Percentiles rank a stretch among this genome's conserved stretches.
Conservation (phyloP, 2,113 vertebrate species). For the Anhinga anhinga region DNA sequence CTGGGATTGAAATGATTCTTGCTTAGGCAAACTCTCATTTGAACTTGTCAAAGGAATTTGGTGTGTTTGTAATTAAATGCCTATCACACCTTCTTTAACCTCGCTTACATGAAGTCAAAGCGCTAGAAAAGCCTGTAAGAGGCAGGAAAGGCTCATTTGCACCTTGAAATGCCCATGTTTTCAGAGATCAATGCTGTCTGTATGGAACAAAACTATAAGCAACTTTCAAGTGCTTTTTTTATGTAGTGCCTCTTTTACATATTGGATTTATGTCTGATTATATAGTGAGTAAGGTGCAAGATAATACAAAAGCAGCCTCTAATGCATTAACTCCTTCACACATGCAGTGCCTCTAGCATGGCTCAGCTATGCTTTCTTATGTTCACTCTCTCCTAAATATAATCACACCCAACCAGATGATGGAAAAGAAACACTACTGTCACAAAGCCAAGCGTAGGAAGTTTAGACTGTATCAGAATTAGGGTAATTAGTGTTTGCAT, state of each 20-base stretch:
- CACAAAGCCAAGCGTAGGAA: not conserved
- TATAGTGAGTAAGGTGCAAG: not conserved
- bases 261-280: not conserved
- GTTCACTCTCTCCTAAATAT: not conserved
- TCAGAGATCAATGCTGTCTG: not conserved
- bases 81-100: slow-evolving; percentile 58
- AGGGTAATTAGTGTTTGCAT: slow-evolving; percentile 3
- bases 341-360: fast-evolving
- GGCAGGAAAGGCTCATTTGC: slow-evolving; percentile 28
- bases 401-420: not conserved
- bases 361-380: not conserved
- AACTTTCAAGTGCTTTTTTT: not conserved
- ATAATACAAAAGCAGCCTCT: not conserved
- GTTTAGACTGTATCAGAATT: not conserved
- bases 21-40: slow-evolving; percentile 34
- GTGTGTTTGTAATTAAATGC: slow-evolving; percentile 53
- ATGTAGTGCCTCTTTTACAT: not conserved
- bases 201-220: not conserved
- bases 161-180: slow-evolving; percentile 28
- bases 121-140: slow-evolving; percentile 7
- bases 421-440: fast-evolving
- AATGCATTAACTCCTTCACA: not conserved
- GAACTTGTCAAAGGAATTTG: slow-evolving; percentile 38
- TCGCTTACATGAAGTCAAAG: not conserved
- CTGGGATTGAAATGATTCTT: not conserved